Percentiles rank a stretch among this genome's conserved stretches.
These are phyloP conservation scores for Platorchestia sp. DNA, from an alignment of 1,140 invertebrate genomes.

Conservation along the genomic window DNA sequence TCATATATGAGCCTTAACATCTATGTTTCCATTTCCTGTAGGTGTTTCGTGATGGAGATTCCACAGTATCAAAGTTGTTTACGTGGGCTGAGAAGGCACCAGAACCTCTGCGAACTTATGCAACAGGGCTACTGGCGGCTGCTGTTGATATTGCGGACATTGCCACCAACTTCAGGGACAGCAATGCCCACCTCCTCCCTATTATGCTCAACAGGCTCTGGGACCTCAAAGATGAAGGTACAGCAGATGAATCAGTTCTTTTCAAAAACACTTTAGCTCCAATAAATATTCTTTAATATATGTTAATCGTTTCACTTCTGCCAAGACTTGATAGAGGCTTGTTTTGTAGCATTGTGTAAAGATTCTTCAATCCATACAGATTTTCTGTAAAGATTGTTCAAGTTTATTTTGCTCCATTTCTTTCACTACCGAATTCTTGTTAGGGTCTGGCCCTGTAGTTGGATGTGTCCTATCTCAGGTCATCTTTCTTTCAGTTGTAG, in stretches of 20 bases:
- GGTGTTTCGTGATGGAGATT: constrained; percentile 79
- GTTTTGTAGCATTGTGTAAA: not conserved
- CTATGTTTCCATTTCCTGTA: constrained; percentile 1
- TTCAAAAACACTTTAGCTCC: not conserved
- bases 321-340: not conserved
- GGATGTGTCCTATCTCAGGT: not conserved
- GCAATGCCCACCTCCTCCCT: constrained; percentile 88
- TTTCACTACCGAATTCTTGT: not conserved
- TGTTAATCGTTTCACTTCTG: not conserved
- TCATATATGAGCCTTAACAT: not conserved
- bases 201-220: constrained; percentile 87
- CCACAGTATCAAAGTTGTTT: constrained; percentile 86
- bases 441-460: not conserved
- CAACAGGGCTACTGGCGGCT: constrained; percentile 92
- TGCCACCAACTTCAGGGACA: constrained; percentile 81
- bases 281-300: not conserved
- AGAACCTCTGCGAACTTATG: constrained; percentile 94
- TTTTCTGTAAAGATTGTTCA: not conserved
- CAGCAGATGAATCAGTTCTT: not conserved
- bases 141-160: constrained; percentile 97
- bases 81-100: constrained; percentile 88
- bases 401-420: not conserved
- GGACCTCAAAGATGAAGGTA: constrained; percentile 76
- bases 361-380: not conserved
- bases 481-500: not conserved